Evolutionary conservation across 2,113 vertebrate genomes (phyloP), one percentile per base, ranked within the genome.

Genomic region (Diadophis punctatus): DNA sequence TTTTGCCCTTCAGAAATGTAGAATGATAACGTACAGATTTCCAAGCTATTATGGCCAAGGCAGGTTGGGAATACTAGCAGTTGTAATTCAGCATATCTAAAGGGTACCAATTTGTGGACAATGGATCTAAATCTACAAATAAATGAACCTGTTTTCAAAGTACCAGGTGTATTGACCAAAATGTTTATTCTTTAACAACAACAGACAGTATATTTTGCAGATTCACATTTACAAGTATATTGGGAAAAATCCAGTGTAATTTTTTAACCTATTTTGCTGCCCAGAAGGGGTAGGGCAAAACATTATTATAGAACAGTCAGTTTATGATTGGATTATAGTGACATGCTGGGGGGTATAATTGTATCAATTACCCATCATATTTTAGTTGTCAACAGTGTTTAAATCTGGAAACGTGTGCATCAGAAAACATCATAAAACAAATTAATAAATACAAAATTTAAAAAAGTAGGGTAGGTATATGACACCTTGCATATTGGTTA

Each of bases 191-290:
- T 63, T 92, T 90, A 92, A 2, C 34, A 95, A 93, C n/a, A 90
- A 63, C 68, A 95, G 34, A 95, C 93, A 95, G 90, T 86, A 91
- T 90, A 92, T 93, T 94, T 93, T 90, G 92, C 85, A 92, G 91
- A 95, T 95, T 89, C 0, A 6, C 95, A 96, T 96, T 95, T 97
- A 96, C 95, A 96, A 93, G 93, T 86, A 56, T 94, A 80, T 91
- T 95, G 92, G 92, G 86, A 95, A 95, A 92, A 90, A 95, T 95
- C 96, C 96, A 97, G 96, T 96, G 97, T 96, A 63, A 86, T 89
- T 93, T 58, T 58, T 93, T 22, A 95, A 95, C 60, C 86, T 94
- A 93, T 91, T 93, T 95, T 93, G 95, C 92, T 95, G 94, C 93
- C 89, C 87, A 93, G 89, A 94, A 92, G 94, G 91, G 95, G 95